A percentile compares a stretch with the other conserved stretches of the same genome.
Conservation (phyloP, 2,888 invertebrate species). For the Dermolepida albohirtum region DNA sequence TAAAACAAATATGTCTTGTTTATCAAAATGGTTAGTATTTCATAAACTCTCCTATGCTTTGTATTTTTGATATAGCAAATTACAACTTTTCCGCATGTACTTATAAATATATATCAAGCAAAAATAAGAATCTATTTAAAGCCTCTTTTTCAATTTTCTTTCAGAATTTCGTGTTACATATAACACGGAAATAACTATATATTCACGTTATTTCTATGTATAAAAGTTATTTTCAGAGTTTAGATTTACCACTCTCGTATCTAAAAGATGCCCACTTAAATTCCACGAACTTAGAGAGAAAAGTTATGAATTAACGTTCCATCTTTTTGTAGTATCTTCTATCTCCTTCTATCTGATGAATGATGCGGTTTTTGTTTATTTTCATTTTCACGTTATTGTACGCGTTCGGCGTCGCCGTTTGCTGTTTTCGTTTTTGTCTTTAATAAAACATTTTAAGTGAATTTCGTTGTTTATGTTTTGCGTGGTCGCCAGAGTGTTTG, state of each 20-base stretch:
- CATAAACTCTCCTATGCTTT: too few species aligned
- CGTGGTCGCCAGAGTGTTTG: neutral
- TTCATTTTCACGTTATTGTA: conserved; percentile 49
- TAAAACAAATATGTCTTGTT: too few species aligned
- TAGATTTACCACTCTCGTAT: neutral
- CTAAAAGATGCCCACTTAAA: neutral
- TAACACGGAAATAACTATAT: too few species aligned
- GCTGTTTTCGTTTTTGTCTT: conserved; percentile 35
- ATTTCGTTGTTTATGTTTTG: conserved; percentile 36
- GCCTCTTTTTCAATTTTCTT: too few species aligned
- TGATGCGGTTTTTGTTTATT: conserved; percentile 53
- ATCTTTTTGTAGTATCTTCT: conserved; percentile 10
- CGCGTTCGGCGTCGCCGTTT: conserved; percentile 10
- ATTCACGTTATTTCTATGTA: too few species aligned
- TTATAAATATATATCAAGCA: too few species aligned
- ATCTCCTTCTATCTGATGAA: conserved; percentile 43
- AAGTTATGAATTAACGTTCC: conserved; percentile 25
- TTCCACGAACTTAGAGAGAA: conserved; percentile 43
- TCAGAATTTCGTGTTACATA: too few species aligned
- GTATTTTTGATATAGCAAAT: too few species aligned
- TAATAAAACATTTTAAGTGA: conserved; percentile 38
- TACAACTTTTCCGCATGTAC: too few species aligned
- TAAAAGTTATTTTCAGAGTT: too few species aligned
- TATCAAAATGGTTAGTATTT: too few species aligned
- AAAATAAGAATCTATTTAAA: too few species aligned